These are phyloP conservation scores for Calidris pygmaea DNA, from an alignment of 2,113 vertebrate genomes.

Conservation along the genomic window DNA sequence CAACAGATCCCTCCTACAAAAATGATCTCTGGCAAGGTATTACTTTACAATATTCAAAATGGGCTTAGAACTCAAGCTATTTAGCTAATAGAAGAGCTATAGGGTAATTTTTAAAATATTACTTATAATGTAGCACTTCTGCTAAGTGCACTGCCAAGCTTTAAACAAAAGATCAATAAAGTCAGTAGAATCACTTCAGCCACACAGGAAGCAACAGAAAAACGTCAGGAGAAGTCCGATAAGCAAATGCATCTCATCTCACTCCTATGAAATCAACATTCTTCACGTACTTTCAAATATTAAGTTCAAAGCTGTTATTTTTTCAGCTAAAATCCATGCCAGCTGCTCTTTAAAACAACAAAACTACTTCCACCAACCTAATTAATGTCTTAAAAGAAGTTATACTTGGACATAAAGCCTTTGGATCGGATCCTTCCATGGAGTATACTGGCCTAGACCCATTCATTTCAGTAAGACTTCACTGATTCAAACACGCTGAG, in stretches of 20 bases:
- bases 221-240: background rate
- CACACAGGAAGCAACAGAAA: background rate
- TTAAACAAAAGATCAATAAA: background rate
- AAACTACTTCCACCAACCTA: background rate
- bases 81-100: background rate
- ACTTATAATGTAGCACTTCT: background rate
- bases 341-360: background rate
- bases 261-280: background rate
- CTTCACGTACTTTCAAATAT: background rate
- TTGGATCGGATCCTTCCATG: background rate
- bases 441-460: background rate
- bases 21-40: background rate
- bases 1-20: background rate
- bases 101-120: background rate
- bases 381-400: background rate
- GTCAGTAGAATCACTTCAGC: background rate
- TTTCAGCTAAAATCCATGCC: background rate
- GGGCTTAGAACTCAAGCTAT: background rate
- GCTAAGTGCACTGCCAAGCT: background rate
- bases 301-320: conserved; percentile 24
- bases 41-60: background rate
- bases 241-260: background rate
- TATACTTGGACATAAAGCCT: background rate
- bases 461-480: background rate
- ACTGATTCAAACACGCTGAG: background rate